A percentile compares a stretch with the other conserved stretches of the same genome.
These are phyloP conservation scores for Eupithecia subfuscata DNA, from an alignment of 2,888 invertebrate species.

Conservation along the genomic window DNA sequence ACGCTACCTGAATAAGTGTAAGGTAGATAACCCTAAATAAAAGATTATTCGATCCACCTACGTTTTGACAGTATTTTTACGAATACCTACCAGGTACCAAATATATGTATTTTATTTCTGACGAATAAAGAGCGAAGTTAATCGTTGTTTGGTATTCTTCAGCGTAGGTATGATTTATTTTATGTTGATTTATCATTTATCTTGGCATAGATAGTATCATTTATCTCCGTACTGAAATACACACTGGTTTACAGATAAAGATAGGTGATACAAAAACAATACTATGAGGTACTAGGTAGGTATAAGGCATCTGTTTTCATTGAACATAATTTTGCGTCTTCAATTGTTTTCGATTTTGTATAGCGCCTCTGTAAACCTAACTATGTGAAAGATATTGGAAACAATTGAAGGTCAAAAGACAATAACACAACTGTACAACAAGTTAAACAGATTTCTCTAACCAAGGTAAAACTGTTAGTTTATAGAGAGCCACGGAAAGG, in stretches of 20 bases:
- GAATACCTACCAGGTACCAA: not conserved
- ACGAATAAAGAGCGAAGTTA: not conserved
- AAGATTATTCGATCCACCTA: not conserved
- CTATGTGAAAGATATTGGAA: not conserved
- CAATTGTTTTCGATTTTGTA: slow-evolving; percentile 2
- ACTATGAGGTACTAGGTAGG: too few relatives aligned
- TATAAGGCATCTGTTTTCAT: not conserved
- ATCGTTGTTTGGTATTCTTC: not conserved
- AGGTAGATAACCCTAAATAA: slow-evolving; percentile 15
- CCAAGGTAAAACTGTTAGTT: not conserved
- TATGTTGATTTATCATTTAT: not conserved
- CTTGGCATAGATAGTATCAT: not conserved
- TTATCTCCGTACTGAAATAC: not conserved
- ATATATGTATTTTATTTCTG: not conserved
- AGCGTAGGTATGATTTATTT: not conserved
- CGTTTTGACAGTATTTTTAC: not conserved
- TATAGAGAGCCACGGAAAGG: too few relatives aligned
- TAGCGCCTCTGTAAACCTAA: not conserved
- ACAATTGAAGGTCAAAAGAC: slow-evolving; percentile 1
- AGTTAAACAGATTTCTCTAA: not conserved
- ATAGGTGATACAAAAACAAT: not conserved
- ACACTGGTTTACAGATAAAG: not conserved
- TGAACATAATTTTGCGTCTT: not conserved
- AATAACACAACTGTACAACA: not conserved
- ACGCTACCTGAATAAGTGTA: slow-evolving; percentile 15